Evolutionary conservation across 2,797 vertebrate genomes (phyloP).

Genomic region (Xiphorhynchus erythropygius): DNA sequence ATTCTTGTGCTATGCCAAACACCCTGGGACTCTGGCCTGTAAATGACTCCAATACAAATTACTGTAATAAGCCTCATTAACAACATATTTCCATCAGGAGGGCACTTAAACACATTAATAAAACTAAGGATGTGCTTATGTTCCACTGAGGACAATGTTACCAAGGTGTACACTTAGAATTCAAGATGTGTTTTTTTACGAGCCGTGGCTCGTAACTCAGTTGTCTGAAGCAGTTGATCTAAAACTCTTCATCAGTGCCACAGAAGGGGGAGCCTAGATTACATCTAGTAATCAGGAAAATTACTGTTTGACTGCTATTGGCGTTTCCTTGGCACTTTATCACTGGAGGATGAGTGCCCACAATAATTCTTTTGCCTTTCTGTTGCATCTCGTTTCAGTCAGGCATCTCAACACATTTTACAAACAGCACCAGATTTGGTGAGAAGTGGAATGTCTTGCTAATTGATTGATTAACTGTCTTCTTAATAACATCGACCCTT

Average conservation of each 20-base stretch:
- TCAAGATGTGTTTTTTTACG: not conserved
- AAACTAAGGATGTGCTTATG: not conserved
- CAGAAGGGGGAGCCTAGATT: not conserved
- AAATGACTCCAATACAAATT: not conserved
- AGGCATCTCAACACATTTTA: not conserved
- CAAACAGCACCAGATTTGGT: not conserved
- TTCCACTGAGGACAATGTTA: not conserved
- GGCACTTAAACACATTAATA: not conserved
- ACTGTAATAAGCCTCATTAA: conserved; percentile 17
- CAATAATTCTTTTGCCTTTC: not conserved
- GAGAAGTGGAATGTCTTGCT: not conserved
- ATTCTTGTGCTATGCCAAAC: not conserved
- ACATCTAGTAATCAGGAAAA: conserved; percentile 11
- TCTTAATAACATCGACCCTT: not conserved
- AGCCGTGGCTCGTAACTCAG: not conserved
- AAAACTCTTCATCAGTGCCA: not conserved
- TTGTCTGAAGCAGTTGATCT: not conserved
- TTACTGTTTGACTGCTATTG: conserved; percentile 27
- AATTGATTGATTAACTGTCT: conserved; percentile 54
- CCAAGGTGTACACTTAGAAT: not conserved
- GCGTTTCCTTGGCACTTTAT: conserved; percentile 9
- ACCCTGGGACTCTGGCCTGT: not conserved
- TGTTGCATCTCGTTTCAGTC: not conserved
- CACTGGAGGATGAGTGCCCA: not conserved
- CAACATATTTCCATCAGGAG: not conserved